Percentiles rank a stretch among this genome's conserved stretches.
phyloP scores from a whole-genome alignment of 2,113 vertebrate genomes.

The Heterotis niloticus region DNA sequence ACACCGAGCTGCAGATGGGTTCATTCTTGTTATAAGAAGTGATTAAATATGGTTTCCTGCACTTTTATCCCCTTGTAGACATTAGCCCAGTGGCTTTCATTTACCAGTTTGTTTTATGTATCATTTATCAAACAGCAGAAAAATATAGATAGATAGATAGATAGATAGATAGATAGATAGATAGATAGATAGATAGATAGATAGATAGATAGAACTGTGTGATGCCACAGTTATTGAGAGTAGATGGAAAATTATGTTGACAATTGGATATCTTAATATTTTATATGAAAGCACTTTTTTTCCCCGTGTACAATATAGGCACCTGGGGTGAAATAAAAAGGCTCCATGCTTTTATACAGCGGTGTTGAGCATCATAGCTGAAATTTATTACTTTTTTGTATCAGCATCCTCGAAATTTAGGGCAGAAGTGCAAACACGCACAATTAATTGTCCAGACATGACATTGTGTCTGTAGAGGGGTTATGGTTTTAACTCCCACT shows the following conservation, averaged over 20 bases:
- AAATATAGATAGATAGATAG: no score
- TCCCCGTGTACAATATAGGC: neutral
- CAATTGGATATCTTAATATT: neutral
- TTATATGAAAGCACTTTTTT: neutral
- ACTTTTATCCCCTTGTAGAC: conserved; percentile 26
- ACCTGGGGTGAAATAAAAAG: neutral
- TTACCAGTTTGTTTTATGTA: neutral
- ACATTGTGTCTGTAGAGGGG: no score
- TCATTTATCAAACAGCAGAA: neutral
- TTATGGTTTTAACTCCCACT: no score
- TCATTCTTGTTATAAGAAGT: conserved; percentile 23
- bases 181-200: no score
- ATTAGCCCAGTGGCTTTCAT: conserved; percentile 17
- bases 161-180: no score
- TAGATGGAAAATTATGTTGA: neutral
- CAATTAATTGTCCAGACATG: no score
- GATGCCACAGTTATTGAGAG: neutral
- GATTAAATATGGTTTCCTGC: conserved; percentile 21
- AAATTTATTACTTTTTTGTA: neutral
- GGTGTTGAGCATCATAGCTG: no score
- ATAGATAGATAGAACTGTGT: no score
- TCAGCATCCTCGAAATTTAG: neutral
- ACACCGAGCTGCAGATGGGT: conserved; percentile 36
- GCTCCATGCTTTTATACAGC: no score
- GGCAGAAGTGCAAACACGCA: neutral